Conservation (phyloP, 1,140 invertebrate species). For the Euura lappo region DNA sequence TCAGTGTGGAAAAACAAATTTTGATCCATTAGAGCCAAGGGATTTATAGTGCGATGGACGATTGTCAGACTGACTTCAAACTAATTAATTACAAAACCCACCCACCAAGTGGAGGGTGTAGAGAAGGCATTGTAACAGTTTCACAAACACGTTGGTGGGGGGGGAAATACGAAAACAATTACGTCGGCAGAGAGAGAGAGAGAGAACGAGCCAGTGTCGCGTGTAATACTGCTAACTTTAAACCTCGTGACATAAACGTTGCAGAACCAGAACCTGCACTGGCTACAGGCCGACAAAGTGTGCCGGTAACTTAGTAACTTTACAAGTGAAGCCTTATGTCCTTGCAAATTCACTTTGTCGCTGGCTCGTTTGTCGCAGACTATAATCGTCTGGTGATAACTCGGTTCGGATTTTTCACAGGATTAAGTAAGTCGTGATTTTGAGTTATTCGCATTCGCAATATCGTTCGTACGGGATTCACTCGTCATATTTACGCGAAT, state of each 20-base stretch:
- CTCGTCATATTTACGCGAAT: constrained; percentile 3
- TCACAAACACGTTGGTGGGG: background rate
- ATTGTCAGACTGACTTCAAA: no score
- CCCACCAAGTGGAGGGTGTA: no score
- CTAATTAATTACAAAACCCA: no score
- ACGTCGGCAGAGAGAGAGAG: background rate
- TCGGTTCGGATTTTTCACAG: background rate
- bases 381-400: background rate
- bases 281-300: no score
- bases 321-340: background rate
- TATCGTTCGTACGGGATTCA: no score
- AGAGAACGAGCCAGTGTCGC: background rate
- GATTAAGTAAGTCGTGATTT: no score
- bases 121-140: background rate
- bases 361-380: background rate
- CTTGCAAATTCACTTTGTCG: background rate
- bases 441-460: no score
- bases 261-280: background rate
- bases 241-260: background rate
- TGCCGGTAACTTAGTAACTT: background rate
- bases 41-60: no score
- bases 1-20: no score
- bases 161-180: background rate
- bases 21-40: no score
- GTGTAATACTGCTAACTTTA: background rate